A percentile compares a stretch with the other conserved stretches of the same genome.
Evolutionary conservation across 2,888 invertebrate genomes (phyloP).

Genomic region (Steinernema carpocapsae): DNA sequence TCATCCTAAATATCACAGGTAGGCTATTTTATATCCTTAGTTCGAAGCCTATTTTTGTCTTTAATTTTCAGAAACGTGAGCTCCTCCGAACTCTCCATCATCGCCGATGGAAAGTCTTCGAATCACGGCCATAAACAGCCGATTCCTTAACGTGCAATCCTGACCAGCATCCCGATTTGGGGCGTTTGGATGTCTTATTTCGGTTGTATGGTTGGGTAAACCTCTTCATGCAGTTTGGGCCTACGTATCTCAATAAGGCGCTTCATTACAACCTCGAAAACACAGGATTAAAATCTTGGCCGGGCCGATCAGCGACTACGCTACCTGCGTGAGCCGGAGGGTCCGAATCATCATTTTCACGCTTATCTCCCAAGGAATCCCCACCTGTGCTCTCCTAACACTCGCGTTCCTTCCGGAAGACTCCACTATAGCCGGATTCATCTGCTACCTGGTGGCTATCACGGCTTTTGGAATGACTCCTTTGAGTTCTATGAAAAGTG

Average conservation of each 20-base stretch:
- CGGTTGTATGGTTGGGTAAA: constrained; percentile 31
- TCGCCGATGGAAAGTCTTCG: background rate
- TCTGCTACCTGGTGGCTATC: background rate
- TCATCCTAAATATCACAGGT: background rate
- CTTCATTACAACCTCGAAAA: constrained; percentile 17
- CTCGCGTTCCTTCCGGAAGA: constrained; percentile 7
- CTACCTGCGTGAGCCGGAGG: constrained; percentile 20
- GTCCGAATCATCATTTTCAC: constrained; percentile 22
- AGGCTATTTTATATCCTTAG: background rate
- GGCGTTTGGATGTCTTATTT: constrained; percentile 30
- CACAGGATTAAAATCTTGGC: constrained; percentile 19
- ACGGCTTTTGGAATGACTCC: constrained; percentile 20
- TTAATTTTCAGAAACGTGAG: constrained; percentile 22
- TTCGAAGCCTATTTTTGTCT: too few relatives aligned
- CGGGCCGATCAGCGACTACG: constrained; percentile 28
- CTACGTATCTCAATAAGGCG: constrained; percentile 33
- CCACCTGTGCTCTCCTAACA: background rate
- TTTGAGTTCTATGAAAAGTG: constrained; percentile 13
- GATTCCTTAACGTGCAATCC: background rate
- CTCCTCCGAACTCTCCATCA: background rate
- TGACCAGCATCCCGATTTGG: constrained; percentile 9
- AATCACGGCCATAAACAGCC: constrained; percentile 5
- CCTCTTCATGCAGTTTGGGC: constrained; percentile 37
- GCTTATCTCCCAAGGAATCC: constrained; percentile 19
- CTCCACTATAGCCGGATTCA: background rate